These are phyloP conservation scores for Linnaemya vulpina DNA, from an alignment of 2,888 invertebrate species.

Conservation along the genomic window DNA sequence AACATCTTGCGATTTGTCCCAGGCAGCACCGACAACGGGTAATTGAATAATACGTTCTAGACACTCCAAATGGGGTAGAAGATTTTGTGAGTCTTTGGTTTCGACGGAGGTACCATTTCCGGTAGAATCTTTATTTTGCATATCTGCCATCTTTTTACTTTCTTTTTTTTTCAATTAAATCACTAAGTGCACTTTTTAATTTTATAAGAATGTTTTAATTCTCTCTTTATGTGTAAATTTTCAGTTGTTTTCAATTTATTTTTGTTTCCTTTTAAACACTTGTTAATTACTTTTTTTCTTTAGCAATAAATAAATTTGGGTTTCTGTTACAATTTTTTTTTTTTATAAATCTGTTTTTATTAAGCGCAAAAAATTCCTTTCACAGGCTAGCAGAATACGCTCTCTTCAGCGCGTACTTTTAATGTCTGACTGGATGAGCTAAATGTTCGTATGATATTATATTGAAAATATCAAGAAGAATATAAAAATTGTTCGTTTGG, in stretches of 20 bases:
- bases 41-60: constrained; percentile 85
- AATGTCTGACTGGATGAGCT: constrained; percentile 77
- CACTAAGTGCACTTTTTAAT: constrained; percentile 40
- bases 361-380: constrained; percentile 25
- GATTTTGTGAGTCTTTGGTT: constrained; percentile 80
- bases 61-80: constrained; percentile 84
- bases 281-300: constrained; percentile 65
- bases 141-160: constrained; percentile 75
- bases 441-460: constrained; percentile 78
- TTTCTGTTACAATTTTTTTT: constrained; percentile 9
- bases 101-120: constrained; percentile 75
- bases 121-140: constrained; percentile 75
- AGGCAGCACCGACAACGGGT: constrained; percentile 85
- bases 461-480: constrained; percentile 69
- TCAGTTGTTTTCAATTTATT: not conserved
- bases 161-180: constrained; percentile 27
- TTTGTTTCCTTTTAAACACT: constrained; percentile 46
- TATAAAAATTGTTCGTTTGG: constrained; percentile 45
- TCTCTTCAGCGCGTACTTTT: constrained; percentile 75
- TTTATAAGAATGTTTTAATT: constrained; percentile 4
- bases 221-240: not conserved
- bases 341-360: constrained; percentile 3
- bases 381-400: constrained; percentile 39
- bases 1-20: constrained; percentile 85
- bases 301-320: constrained; percentile 71